Evolutionary conservation across 2,888 invertebrate species (phyloP).

Genomic region (Aphidoletes aphidimyza): DNA sequence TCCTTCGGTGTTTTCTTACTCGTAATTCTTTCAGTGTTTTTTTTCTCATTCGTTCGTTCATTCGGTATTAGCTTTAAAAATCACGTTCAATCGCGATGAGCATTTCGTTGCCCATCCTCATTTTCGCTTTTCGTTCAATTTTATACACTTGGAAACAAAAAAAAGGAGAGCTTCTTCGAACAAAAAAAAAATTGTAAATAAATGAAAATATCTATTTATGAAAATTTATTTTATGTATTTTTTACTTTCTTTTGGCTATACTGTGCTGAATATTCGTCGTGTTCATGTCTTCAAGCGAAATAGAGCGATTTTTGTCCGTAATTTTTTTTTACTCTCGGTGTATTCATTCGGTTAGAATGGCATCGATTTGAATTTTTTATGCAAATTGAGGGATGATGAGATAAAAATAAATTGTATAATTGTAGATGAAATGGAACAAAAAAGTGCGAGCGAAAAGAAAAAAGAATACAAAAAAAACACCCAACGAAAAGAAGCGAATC

Average conservation of each 20-base stretch:
- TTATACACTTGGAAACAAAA: neutral
- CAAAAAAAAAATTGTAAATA: constrained; percentile 50
- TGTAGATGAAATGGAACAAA: constrained; percentile 48
- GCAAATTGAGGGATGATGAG: constrained; percentile 56
- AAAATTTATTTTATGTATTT: constrained; percentile 49
- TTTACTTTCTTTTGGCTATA: neutral
- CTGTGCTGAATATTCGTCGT: neutral
- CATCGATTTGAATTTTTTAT: constrained; percentile 57
- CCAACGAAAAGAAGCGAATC: neutral
- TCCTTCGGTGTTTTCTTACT: constrained; percentile 12
- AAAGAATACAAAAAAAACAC: neutral
- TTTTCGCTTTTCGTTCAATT: constrained; percentile 26
- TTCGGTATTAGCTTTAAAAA: neutral
- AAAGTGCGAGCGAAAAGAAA: neutral
- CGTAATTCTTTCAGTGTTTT: neutral
- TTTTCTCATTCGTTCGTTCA: neutral
- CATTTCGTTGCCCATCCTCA: neutral
- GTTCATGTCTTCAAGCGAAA: constrained; percentile 20
- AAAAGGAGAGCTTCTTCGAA: neutral
- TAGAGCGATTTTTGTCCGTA: constrained; percentile 3
- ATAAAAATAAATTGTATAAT: constrained; percentile 55
- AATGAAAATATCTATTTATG: constrained; percentile 54
- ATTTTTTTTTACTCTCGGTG: neutral
- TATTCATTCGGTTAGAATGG: constrained; percentile 3
- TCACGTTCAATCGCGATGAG: constrained; percentile 32